Base-by-base conservation (phyloP, 2,888 invertebrate species). In the Drosophila vallismaia region DNA sequence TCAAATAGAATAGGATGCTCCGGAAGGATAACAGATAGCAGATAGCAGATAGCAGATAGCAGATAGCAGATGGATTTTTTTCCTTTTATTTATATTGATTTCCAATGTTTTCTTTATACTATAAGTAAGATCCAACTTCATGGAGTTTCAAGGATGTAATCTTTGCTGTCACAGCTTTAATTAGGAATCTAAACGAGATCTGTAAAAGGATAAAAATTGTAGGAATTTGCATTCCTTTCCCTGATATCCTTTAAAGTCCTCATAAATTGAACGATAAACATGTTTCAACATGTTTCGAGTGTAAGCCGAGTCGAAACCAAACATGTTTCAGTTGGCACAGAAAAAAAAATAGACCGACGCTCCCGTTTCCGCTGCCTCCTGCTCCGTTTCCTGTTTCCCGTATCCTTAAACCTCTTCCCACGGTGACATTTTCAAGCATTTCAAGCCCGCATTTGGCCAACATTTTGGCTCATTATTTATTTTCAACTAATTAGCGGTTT, bases 401-500 rank as follows among this genome's bases (percentile, higher is more conserved):
- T n/a, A 14, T 1, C 19, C 29, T 6, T 12, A 1, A 6, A 29
- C 5, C 1, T 9, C 10, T 9, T n/a, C 3, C 36, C 8, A 44
- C 14, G 44, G 38, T 45, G 29, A 44, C 14, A 48, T 40, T n/a
- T 9, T n/a, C n/a, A n/a, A 36, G 33, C 33, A 19, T 19, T 19
- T 19, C 49, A 10, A 4, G 38, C 54, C 51, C 67, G 56, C 80
- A 73, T 74, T 86, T 72, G 58, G 73, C 64, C 28, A 71, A 55
- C 67, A 57, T 55, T 68, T 70, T 36, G 66, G 24, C 82, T 86
- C 79, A 76, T 78, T 86, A 85, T 85, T 79, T 85, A 87, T 83
- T 83, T 83, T 83, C 75, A 83, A 71, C 83, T 87, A 83, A 83
- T 83, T 83, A 85, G 85, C 85, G 82, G 77, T 66, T 75, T 79